Evolutionary conservation across 2,888 invertebrate species (phyloP), one percentile per base, ranked within the genome.

Genomic region (Lomographa bimaculata): DNA sequence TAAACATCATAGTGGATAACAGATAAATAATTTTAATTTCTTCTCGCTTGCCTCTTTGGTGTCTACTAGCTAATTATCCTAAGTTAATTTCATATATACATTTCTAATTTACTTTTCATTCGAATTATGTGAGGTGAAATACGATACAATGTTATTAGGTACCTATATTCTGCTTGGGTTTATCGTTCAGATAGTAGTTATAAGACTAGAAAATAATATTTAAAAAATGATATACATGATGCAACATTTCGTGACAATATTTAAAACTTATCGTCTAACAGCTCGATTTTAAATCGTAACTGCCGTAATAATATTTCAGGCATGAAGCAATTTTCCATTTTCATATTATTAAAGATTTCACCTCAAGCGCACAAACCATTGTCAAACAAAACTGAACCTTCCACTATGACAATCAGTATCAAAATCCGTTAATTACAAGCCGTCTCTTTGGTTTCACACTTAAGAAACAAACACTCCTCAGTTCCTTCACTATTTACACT

Each of bases 41-140:
- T 67, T 56, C 63, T 73, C 64, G 70, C 71, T 75, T 71, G 78
- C 87, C 81, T 89, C 89, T 89, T 89, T 89, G 89, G 89, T 87
- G 71, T 87, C 81, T 86, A 87, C 87, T 87, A 89, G 87, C 89
- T 89, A 86, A 78, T 61, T 65, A 71, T 46, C 64, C 56, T 67
- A 53, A 47, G 54, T 60, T 60, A 60, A 38, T 46, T 38, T 41
- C 58, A 62, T 63, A 48, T 63, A 48, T 70, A 70, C 61, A 68
- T n/a, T n/a, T n/a, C n/a, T n/a, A n/a, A 48, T 45, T 51, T 57
- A 17, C 44, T 50, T 50, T 54, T 45, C 50, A 51, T 49, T 51
- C 54, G 44, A 33, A 48, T 52, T 58, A 37, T 42, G 32, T 51
- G 51, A 52, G 43, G 36, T 57, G 54, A 51, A 58, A 53, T 49